Conservation (phyloP, 2,797 vertebrate genomes). For the Podarcis siculus region DNA sequence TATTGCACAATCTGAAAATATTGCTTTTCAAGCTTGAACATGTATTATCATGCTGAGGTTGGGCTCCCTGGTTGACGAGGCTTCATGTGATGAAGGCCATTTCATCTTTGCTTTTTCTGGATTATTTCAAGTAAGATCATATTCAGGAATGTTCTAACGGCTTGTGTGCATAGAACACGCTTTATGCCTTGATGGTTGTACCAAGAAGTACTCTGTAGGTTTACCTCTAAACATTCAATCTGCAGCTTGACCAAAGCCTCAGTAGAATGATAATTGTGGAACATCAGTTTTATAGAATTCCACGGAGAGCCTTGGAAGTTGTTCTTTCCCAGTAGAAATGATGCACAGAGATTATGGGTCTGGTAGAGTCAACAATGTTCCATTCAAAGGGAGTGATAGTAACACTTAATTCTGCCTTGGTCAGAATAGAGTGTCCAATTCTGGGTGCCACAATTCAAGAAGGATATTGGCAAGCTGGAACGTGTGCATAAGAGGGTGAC, state of each 20-base stretch:
- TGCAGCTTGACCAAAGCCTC: not conserved
- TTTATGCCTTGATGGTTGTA: not conserved
- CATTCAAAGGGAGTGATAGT: too few species aligned
- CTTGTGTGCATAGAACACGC: not conserved
- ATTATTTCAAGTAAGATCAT: slow-evolving; percentile 27
- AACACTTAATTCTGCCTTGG: too few species aligned
- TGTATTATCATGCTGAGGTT: slow-evolving; percentile 15
- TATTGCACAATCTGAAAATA: slow-evolving; percentile 55
- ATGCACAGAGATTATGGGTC: too few species aligned
- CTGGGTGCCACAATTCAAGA: too few species aligned
- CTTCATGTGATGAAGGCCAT: not conserved
- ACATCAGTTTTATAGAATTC: not conserved
- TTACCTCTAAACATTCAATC: not conserved
- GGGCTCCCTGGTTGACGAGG: slow-evolving; percentile 17
- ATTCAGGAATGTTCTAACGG: not conserved
- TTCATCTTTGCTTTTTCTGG: not conserved
- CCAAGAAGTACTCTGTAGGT: not conserved
- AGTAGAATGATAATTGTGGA: not conserved
- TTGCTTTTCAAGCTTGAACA: slow-evolving; percentile 37
- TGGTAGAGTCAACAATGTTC: not conserved
- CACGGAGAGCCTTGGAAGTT: not conserved
- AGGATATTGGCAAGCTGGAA: too few species aligned
- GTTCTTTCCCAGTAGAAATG: not conserved
- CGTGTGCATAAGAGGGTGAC: too few species aligned
- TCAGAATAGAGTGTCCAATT: too few species aligned